Conservation (phyloP, 1,140 invertebrate species). For the Heliconius hewitsoni region DNA sequence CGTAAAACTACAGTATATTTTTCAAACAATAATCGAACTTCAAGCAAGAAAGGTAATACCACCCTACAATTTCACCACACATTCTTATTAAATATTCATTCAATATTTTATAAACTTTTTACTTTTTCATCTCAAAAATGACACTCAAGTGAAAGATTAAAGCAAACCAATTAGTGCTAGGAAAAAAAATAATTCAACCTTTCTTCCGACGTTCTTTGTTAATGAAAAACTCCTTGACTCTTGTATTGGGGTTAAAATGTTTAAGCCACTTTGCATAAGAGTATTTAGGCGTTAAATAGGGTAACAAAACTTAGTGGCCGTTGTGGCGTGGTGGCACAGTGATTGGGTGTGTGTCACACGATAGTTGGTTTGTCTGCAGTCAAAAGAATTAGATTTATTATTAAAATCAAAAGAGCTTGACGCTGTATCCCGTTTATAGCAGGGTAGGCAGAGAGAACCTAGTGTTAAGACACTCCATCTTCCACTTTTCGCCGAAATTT, state of each 20-base stretch:
- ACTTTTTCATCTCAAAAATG: neutral
- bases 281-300: neutral
- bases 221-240: slow-evolving; percentile 10
- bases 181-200: slow-evolving; percentile 9
- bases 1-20: too few relatives aligned
- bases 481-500: too few relatives aligned
- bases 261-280: neutral
- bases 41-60: neutral
- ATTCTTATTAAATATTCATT: slow-evolving; percentile 2
- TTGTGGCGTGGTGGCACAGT: too few relatives aligned
- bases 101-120: slow-evolving; percentile 1
- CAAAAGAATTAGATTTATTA: too few relatives aligned
- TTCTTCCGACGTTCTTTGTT: slow-evolving; percentile 8
- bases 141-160: slow-evolving; percentile 11
- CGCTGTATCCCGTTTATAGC: too few relatives aligned
- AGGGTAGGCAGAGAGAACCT: too few relatives aligned
- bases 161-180: slow-evolving; percentile 13
- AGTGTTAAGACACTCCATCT: too few relatives aligned
- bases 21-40: too few relatives aligned
- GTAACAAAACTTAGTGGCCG: neutral
- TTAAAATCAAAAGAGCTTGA: too few relatives aligned
- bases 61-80: neutral
- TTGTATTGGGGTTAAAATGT: slow-evolving; percentile 11
- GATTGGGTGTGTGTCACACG: too few relatives aligned
- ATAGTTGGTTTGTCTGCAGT: too few relatives aligned